Evolutionary conservation across 2,113 vertebrate genomes (phyloP), one percentile per base, ranked within the genome.

Genomic region (Halichoeres trimaculatus): DNA sequence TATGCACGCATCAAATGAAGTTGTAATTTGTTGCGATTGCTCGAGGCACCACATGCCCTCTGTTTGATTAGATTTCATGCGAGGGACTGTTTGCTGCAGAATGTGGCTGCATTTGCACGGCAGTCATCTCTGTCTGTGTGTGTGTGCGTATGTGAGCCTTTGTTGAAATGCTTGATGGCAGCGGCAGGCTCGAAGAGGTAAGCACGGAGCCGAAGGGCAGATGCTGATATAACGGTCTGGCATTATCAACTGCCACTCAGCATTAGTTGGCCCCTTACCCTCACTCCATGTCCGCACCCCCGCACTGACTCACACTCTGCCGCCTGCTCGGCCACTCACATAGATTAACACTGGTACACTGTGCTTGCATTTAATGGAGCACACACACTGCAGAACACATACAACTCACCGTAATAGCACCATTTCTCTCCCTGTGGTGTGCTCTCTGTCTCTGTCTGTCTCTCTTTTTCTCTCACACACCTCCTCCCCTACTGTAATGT

Each of bases 221-320:
- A 92, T 90, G 92, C 91, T 93, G 92, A 93, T 93, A 93, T 91
- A 91, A 92, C 89, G 83, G 87, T 88, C 87, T 94, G 91, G 92
- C 89, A 93, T 94, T 94, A 94, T 93, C 86, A 92, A 91, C 92
- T 94, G 94, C 91, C 93, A 93, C 91, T 94, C 93, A 93, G 93
- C 91, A 94, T 95, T 93, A 93, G 89, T 70, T 86, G 88, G 85
- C 90, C 89, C 88, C 80, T 90, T 88, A 90, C 90, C 91, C 91
- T 89, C 90, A 80, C 90, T 82, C 84, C 63, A 86, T 87, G 88
- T 89, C 86, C 80, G 84, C 89, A 90, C 89, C 86, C 90, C 85
- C 90, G 87, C 91, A 89, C 88, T 91, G 90, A 92, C 88, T 91
- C 91, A 92, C 86, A 77, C 89, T 90, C 85, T 75, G 73, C 89